Evolutionary conservation across 2,888 invertebrate genomes (phyloP).

Genomic region (Polyploca ridens): DNA sequence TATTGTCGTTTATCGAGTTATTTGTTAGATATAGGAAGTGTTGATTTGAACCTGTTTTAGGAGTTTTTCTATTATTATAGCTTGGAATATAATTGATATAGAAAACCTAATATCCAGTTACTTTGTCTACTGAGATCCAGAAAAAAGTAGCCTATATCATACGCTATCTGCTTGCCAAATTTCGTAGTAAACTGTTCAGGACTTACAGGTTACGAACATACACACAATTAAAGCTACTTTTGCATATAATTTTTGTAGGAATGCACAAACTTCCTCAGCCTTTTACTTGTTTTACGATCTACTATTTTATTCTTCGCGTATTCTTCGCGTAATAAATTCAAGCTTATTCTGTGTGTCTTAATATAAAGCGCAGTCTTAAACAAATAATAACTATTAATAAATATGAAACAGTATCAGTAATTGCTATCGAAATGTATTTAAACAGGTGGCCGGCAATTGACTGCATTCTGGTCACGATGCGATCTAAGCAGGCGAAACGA

Average conservation of each 20-base stretch:
- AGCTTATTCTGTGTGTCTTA: background rate
- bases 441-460: constrained; percentile 41
- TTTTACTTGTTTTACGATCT: too few relatives aligned
- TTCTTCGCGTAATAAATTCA: too few relatives aligned
- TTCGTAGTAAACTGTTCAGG: too few relatives aligned
- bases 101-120: too few relatives aligned
- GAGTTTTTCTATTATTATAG: background rate
- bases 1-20: constrained; percentile 8
- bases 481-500: constrained; percentile 55
- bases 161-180: too few relatives aligned
- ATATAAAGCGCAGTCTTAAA: background rate
- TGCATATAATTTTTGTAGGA: background rate
- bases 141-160: too few relatives aligned
- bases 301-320: too few relatives aligned
- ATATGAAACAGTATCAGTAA: constrained; percentile 11
- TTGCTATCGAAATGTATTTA: constrained; percentile 30
- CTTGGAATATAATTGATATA: background rate
- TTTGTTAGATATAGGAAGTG: constrained; percentile 8
- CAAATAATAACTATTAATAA: constrained; percentile 8
- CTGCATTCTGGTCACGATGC: constrained; percentile 61
- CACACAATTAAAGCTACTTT: background rate
- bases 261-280: too few relatives aligned
- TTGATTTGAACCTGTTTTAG: background rate
- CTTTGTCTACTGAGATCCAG: too few relatives aligned
- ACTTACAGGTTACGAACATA: too few relatives aligned